Base-by-base conservation (phyloP, 2,888 invertebrate genomes). In the Argyresthia goedartella region DNA sequence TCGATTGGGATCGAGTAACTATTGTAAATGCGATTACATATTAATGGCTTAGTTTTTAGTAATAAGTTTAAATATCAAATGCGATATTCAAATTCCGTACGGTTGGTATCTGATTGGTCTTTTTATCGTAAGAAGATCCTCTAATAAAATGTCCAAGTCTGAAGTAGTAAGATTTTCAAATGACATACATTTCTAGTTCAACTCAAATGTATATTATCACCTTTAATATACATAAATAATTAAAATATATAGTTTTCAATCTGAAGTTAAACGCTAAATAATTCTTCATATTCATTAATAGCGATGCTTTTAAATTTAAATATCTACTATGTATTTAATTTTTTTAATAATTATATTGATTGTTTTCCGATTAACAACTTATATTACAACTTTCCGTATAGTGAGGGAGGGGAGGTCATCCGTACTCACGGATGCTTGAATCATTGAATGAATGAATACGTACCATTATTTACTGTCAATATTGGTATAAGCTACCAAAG, bases 211-310 rank as follows among this genome's bases (percentile, higher is more conserved):
- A 79, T 67, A 75, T 74, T 75, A 76, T 65, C 59, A 66, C 63
- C 67, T 69, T 67, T 58, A 62, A 68, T 64, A 65, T 60, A 69
- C 65, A 68, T 70, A 75, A 70, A 71, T 77, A 76, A 76, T 74
- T 75, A 73, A 70, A 67, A 69, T 71, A 65, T 58, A 59, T 57
- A 56, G 59, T 66, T 73, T 74, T 77, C 70, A 77, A 81, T 84
- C 78, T 84, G 81, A 84, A 79, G 76, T 49, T 76, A 76, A 80
- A 78, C 65, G 73, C 75, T 81, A 76, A 74, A 69, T 73, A 67
- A 71, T 68, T 71, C 76, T 74, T 45, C 25, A 25, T 79, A 77
- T 69, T 73, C 66, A 77, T 82, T 81, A 81, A 84, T 84, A 85
- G 84, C 79, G 73, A 79, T 77, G 79, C 74, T 79, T 81, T 52